phyloP scores from a whole-genome alignment of 1,140 invertebrate species.

The Rhopalosiphum padi region DNA sequence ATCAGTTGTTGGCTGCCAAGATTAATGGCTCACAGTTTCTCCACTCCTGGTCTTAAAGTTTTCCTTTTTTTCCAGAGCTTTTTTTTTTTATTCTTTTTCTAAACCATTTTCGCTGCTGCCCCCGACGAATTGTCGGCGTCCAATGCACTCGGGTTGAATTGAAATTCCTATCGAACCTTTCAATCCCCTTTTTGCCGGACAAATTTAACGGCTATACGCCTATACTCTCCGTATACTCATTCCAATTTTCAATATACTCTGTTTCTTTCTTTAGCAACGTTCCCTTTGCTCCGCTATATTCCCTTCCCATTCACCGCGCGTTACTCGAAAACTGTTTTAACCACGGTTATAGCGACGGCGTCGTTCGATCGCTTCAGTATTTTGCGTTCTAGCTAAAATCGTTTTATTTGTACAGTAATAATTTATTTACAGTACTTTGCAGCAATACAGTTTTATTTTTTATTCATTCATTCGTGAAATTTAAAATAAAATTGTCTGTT shows the following conservation, averaged over 20 bases:
- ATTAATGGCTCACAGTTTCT: constrained; percentile 52
- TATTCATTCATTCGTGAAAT: not conserved
- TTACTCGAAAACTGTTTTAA: not conserved
- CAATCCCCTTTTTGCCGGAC: constrained; percentile 49
- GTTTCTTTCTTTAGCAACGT: not conserved
- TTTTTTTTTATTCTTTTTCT: constrained; percentile 47
- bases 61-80: constrained; percentile 35
- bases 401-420: not conserved
- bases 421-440: not conserved
- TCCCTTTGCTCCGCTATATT: not conserved
- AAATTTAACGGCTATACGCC: constrained; percentile 40
- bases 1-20: constrained; percentile 54
- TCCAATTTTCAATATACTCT: constrained; percentile 40
- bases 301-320: not conserved
- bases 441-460: not conserved
- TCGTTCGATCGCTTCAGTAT: not conserved
- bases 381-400: not conserved
- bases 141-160: constrained; percentile 51
- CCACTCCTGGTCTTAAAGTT: constrained; percentile 47
- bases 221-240: not conserved
- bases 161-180: constrained; percentile 55
- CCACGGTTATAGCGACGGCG: not conserved
- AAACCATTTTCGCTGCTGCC: constrained; percentile 46
- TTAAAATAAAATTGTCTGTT: not conserved
- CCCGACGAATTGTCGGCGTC: constrained; percentile 37